Base-by-base conservation (phyloP, 2,888 invertebrate genomes). In the Cataglyphis cursor region DNA sequence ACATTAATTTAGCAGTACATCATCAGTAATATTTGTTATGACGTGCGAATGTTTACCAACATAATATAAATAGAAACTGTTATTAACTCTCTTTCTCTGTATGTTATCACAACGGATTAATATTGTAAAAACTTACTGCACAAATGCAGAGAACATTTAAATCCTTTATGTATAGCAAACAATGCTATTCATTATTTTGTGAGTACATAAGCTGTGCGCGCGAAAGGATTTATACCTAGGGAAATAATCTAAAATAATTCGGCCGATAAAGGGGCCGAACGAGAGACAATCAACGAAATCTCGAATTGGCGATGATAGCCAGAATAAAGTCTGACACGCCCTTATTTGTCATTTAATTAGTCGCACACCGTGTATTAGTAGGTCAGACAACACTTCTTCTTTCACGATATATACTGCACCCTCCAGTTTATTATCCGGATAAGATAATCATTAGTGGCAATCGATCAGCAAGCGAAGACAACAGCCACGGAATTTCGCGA, bases 271-370 rank as follows among this genome's bases (percentile, higher is more conserved):
- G 31, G 10, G 10, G 44, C 31, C 15, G n/a, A 9, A 35, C n/a
- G 21, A 10, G 31, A 78, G 15, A 10, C 65, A 38, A 80, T 75
- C 64, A 81, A 80, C 59, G 73, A 83, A 90, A 92, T 91, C 90
- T 86, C 85, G 87, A 89, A 89, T 74, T 83, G 70, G 83, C 64
- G 15, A 70, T n/a, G 44, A 62, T 44, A 80, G 15, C 31, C 41
- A 48, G 28, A 62, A 57, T 44, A 28, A 0, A 31, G 41, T 64
- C 51, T 38, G 75, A 64, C 88, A 51, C 81, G 80, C 90, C 92
- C 78, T 80, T 91, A 87, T 91, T 92, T 90, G 88, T 87, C 84
- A 54, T 88, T 90, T 90, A 87, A 92, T 92, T 91, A 90, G 85
- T 38, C 59, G 31, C 51, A 51, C 86, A 89, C 38, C 61, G 31